Evolutionary conservation across 2,113 vertebrate species (phyloP).

Genomic region (Mirounga angustirostris): DNA sequence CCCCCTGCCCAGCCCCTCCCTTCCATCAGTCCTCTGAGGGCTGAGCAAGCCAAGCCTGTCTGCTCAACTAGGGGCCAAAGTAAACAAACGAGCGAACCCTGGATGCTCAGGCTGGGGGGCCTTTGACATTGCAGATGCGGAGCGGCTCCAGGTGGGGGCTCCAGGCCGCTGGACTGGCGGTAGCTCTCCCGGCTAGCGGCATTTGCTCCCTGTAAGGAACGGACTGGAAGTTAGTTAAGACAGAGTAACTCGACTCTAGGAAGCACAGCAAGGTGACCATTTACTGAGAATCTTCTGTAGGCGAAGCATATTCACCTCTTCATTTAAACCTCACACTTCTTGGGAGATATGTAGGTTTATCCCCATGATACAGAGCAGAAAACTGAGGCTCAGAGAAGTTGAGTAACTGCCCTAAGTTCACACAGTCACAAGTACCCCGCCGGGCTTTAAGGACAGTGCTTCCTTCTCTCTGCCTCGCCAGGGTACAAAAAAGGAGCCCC

Average conservation of each 20-base stretch:
- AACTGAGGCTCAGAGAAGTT: neutral
- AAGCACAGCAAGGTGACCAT: neutral
- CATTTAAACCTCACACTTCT: neutral
- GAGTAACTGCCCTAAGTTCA: neutral
- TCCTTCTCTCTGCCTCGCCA: neutral
- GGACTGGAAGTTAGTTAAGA: neutral
- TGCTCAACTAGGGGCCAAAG: too few species aligned
- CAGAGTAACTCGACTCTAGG: neutral
- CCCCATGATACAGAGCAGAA: neutral
- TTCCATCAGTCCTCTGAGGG: neutral
- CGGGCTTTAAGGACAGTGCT: neutral
- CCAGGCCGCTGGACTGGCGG: neutral
- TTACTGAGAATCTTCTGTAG: neutral
- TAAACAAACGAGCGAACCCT: neutral
- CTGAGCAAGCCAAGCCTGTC: neutral
- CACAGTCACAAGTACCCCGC: neutral
- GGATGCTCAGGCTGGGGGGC: neutral
- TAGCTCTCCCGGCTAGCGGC: too few species aligned
- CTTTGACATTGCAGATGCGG: rapidly evolving
- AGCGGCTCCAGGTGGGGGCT: neutral
- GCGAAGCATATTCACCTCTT: neutral
- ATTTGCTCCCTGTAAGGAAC: neutral
- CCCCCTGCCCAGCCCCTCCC: neutral
- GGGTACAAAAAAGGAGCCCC: neutral
- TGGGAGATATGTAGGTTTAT: neutral